These are phyloP conservation scores for Exocentrus adspersus DNA, from an alignment of 2,888 invertebrate genomes.

Conservation along the genomic window DNA sequence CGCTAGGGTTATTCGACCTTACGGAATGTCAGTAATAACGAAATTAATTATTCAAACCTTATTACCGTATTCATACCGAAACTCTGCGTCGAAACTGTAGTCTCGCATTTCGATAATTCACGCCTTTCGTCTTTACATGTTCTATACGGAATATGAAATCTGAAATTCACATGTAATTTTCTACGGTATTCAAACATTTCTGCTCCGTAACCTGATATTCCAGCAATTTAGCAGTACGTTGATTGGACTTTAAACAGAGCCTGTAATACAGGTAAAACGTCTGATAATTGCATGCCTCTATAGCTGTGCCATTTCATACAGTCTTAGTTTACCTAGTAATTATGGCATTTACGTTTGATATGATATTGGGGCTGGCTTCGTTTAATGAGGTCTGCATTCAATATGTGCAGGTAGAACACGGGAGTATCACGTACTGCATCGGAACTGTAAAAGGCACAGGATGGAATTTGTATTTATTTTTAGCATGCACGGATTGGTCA, in stretches of 20 bases:
- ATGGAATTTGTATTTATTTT: neutral
- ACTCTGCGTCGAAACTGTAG: neutral
- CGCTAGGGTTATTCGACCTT: slow-evolving; percentile 11
- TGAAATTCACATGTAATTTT: slow-evolving; percentile 13
- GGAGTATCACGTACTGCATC: neutral
- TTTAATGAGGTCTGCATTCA: neutral
- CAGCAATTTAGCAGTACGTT: neutral
- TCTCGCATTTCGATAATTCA: slow-evolving; percentile 6
- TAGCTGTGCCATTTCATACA: neutral
- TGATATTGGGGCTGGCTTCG: neutral
- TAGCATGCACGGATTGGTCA: neutral
- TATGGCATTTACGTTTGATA: neutral
- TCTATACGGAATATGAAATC: slow-evolving; percentile 9
- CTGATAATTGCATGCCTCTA: neutral
- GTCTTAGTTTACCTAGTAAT: neutral
- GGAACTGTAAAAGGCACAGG: too few relatives aligned
- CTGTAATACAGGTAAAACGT: neutral
- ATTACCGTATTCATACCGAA: slow-evolving; percentile 4
- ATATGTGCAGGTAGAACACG: neutral
- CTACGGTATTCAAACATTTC: slow-evolving; percentile 11
- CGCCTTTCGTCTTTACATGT: neutral
- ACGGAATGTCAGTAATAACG: slow-evolving; percentile 16
- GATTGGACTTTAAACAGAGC: slow-evolving; percentile 1
- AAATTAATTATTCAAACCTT: slow-evolving; percentile 23
- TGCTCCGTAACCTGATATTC: neutral